Evolutionary conservation across 2,797 vertebrate species (phyloP).

Genomic region (Acanthurus lineatus): DNA sequence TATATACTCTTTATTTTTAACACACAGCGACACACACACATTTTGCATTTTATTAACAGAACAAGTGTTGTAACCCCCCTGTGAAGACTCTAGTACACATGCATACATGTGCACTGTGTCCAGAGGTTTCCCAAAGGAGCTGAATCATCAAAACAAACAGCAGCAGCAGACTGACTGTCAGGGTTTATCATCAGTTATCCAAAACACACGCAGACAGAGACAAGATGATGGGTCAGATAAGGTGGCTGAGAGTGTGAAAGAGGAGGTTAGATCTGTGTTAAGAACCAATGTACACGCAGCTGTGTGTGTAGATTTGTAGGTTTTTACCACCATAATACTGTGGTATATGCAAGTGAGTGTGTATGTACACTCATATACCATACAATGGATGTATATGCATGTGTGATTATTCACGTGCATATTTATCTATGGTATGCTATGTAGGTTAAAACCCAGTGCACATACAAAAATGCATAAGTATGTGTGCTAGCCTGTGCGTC

Average conservation of each 20-base stretch:
- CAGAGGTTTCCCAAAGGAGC: conserved; percentile 7
- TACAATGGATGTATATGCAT: not conserved
- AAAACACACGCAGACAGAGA: conserved; percentile 27
- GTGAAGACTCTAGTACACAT: not conserved
- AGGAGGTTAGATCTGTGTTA: not conserved
- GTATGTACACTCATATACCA: conserved; percentile 35
- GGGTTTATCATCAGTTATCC: conserved; percentile 16
- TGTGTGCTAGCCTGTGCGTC: conserved; percentile 2
- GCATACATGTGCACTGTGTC: not conserved
- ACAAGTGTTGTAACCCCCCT: not conserved
- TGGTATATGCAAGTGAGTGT: conserved; percentile 10
- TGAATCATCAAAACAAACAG: conserved; percentile 28
- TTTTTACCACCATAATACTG: conserved; percentile 18
- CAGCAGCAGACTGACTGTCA: conserved; percentile 12
- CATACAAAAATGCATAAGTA: not conserved
- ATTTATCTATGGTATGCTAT: conserved; percentile 17
- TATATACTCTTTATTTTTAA: not conserved
- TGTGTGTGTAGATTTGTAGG: not conserved
- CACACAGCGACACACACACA: not conserved
- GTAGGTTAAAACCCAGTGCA: not conserved
- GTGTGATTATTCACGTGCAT: not conserved
- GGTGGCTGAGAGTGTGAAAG: not conserved
- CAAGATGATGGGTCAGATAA: not conserved
- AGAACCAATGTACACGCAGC: not conserved
- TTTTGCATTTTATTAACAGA: not conserved